Evolutionary conservation across 1,140 invertebrate species (phyloP), one percentile per base, ranked within the genome.

Genomic region (Monomorium pharaonis): DNA sequence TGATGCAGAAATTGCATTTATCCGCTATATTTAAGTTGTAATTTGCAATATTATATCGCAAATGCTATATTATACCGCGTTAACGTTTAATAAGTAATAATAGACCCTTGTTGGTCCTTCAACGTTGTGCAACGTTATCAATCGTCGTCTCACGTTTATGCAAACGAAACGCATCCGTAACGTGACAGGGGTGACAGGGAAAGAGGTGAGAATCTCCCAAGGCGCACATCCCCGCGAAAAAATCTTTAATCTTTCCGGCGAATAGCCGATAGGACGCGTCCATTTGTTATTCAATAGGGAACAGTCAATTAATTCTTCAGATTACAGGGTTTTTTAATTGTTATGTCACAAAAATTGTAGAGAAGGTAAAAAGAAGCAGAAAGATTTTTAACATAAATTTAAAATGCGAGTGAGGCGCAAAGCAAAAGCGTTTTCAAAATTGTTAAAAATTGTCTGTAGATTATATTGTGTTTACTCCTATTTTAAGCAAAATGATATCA

Each of bases 101-200:
- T 67, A 54, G n/a, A 33, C 42, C 24, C 30, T 42, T 62, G 21
- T 3, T 1, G 21, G 21, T 7, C 37, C 63, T 56, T 24, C 14
- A 49, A 70, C 16, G 33, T 81, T 81, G 18, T 81, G 78, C 65
- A 72, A 81, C 77, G 21, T 54, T 69, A 51, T 18, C 65, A 72
- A 56, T 72, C n/a, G 78, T 12, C 37, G 18, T 27, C 65, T 72
- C 78, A 56, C 44, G 44, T 81, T 81, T 72, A 81, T 42, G 76
- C 24, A 58, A 65, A 67, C 16, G 6, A 54, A 42, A 42, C 4
- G 44, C 3, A 18, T 70, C 18, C 42, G 77, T 47, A 24, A 44
- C 14, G 30, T 56, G 47, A 81, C 21, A 49, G 18, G 44, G 21
- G 21, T 3, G 2, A n/a, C 3, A n/a, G n/a, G n/a, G n/a, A 54